Evolutionary conservation across 2,797 vertebrate species (phyloP), one percentile per base, ranked within the genome.

Genomic region (Propithecus deckenii): DNA sequence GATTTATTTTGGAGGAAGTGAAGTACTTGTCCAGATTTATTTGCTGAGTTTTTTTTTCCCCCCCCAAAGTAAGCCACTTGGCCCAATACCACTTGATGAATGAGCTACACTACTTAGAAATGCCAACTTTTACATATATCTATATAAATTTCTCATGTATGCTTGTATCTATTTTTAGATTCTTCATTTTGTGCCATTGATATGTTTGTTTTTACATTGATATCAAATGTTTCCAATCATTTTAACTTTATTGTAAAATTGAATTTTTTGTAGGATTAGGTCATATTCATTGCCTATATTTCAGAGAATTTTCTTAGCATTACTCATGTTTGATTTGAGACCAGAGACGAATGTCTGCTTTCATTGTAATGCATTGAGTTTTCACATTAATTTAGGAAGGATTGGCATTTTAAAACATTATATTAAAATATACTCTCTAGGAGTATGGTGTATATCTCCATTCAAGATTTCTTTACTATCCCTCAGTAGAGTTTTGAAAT

Each of bases 351-450:
- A 83, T 50, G 1, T 83, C 46, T 81, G 12, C 15, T 52, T 93
- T 90, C 28, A 41, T 76, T 83, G 52, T 23, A 61, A 80, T 38
- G 18, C 28, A 67, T 14, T 95, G 13, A 67, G 8, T 87, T 69
- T 79, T 90, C 38, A 83, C 13, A 85, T 38, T 92, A 86, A 86
- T 57, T 94, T 97, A 78, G 18, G 32, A 71, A 94, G n/a, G 12
- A 55, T 3, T 90, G 30, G 32, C 74, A 87, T 57, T 92, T 96
- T 84, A 20, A 88, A 79, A 71, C 85, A 38, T 59, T 81, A 28
- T 71, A 14, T 75, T 79, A 28, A 57, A 76, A 50, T 75, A 84
- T 80, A 30, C 30, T 67, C 17, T 57, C 15, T 13, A n/a, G 17
- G 32, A 80, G 59, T 72, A 52, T 18, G 67, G 32, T 59, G 65